Evolutionary conservation across 2,888 invertebrate species (phyloP), one percentile per base, ranked within the genome.

Genomic region (Dione juno): DNA sequence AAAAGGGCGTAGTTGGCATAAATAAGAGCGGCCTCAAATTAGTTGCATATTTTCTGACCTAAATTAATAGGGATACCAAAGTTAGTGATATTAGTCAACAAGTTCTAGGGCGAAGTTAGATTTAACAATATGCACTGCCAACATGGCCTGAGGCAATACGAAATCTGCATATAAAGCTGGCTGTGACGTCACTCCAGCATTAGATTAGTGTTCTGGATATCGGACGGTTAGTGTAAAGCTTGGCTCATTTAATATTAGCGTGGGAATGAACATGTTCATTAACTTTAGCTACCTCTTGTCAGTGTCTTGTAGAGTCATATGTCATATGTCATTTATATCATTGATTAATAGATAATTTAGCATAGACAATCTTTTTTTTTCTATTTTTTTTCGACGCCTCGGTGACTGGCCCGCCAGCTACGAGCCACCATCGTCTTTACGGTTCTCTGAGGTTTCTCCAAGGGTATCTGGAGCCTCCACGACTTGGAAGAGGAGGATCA

Each of bases 81-180:
- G 63, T 63, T 54, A 19, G 37, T n/a, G 66, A 48, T 63, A 71
- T 64, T 52, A 64, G 50, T 64, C 50, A 64, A 64, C 64, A 54
- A 69, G 69, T 69, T 69, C 43, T 14, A 50, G 63, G 71, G 53
- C 53, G 64, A 69, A 69, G 68, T 66, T 71, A 66, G 19, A 71
- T 69, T 64, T 64, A 61, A 48, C 63, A 73, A 52, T 64, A 63
- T 69, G 66, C 45, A 57, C 66, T 61, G 54, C 54, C 58, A 70
- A 61, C 70, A 61, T 59, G 53, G 48, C 67, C 68, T 57, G 48
- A 45, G 72, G 64, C 72, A 65, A 65, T 72, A 65, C 59, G 54
- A 45, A 71, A 74, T 71, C 67, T 74, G 71, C 69, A 74, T 74
- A 74, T 69, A 71, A 64, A 65, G 67, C 69, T 67, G 37, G 45